Conservation (phyloP, 1,140 invertebrate genomes). For the Sarcophaga bullata region DNA sequence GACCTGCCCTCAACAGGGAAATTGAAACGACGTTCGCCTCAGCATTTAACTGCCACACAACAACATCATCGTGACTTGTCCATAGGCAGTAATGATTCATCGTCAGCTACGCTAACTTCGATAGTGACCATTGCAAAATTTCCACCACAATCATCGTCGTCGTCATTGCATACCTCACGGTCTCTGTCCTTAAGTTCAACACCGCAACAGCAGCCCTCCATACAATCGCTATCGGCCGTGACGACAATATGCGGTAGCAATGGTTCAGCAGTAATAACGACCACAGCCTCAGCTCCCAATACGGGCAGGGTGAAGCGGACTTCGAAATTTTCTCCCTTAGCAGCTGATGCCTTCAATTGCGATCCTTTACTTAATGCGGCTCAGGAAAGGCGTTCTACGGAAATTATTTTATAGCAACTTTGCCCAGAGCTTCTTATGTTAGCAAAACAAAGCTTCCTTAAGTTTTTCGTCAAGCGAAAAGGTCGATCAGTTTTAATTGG, state of each 20-base stretch:
- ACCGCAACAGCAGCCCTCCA: slow-evolving; percentile 33
- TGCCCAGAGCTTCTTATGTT: not conserved
- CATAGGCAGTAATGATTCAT: slow-evolving; percentile 59
- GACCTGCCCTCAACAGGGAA: not conserved
- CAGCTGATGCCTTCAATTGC: slow-evolving; percentile 49
- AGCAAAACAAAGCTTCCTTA: not conserved
- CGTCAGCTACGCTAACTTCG: slow-evolving; percentile 58
- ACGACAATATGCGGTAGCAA: slow-evolving; percentile 48
- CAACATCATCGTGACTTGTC: not conserved
- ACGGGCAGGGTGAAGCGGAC: slow-evolving; percentile 45
- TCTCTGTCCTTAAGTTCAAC: slow-evolving; percentile 5
- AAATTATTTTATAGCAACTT: slow-evolving; percentile 60
- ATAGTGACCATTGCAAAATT: slow-evolving; percentile 57
- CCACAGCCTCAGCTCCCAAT: slow-evolving; percentile 35
- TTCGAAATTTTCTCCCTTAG: slow-evolving; percentile 49
- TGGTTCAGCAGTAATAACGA: slow-evolving; percentile 40
- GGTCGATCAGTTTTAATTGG: too few relatives aligned
- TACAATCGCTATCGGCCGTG: slow-evolving; percentile 47
- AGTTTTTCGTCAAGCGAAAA: not conserved
- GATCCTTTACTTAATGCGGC: slow-evolving; percentile 54
- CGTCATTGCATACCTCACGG: not conserved
- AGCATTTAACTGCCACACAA: not conserved
- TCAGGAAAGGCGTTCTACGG: slow-evolving; percentile 55
- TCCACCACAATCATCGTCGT: slow-evolving; percentile 42
- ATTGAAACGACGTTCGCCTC: not conserved